Base-by-base conservation (phyloP, 2,113 vertebrate species). In the Climacteris rufus region DNA sequence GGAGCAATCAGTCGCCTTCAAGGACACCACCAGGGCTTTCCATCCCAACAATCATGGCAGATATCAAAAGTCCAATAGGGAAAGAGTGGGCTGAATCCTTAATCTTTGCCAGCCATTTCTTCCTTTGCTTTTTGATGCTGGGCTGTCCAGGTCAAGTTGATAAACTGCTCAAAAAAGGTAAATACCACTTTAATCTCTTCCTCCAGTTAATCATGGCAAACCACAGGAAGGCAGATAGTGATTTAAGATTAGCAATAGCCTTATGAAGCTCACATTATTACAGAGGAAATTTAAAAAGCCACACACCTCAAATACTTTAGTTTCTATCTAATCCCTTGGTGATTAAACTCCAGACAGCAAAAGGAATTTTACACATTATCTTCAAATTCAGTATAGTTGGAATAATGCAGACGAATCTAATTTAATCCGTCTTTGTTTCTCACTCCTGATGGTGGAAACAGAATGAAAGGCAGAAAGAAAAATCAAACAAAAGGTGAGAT, bases 401-500 rank as follows among this genome's bases (percentile, higher is more conserved):
- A 93, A 87, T 35, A 33, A 93, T 72, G 65, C 16, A 83, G 83
- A 93, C 88, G 61, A 93, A 82, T 82, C n/a, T 91, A 82, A 88
- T 76, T 93, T 69, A 94, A 89, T 87, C 53, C 31, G 3, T 45
- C 45, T 79, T 92, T 94, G 78, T 85, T 94, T 91, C 66, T 94
- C 23, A 53, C 40, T 93, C 52, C 59, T 24, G 33, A 77, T 31
- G 70, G 24, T 74, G 35, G 54, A 94, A 96, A 83, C 11, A 59
- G 66, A 94, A 94, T 39, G 27, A 74, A 91, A 78, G 89, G 23
- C 56, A 68, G 75, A 83, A 70, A 91, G 52, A 83, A 90, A 95
- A 76, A 93, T 70, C 40, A 95, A 90, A 90, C 30, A 69, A 77
- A 91, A 91, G 71, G 65, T 87, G 84, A 93, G 61, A 91, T 76